Evolutionary conservation across 2,797 vertebrate genomes (phyloP).

Genomic region (Syngnathus acus): DNA sequence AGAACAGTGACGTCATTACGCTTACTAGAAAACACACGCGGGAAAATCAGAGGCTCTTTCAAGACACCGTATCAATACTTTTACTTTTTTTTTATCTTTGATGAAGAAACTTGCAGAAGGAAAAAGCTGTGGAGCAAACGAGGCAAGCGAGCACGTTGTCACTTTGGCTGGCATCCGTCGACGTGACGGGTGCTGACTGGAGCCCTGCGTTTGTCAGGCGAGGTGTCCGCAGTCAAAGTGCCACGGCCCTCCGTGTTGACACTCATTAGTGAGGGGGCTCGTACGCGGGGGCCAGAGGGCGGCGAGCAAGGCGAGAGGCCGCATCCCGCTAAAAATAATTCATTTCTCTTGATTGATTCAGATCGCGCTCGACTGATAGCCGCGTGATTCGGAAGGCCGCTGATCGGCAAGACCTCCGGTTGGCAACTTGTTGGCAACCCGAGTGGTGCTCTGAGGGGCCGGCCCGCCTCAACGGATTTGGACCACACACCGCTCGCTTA

Average conservation of each 20-base stretch:
- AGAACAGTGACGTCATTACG: constrained; percentile 66
- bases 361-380: constrained; percentile 69
- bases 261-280: constrained; percentile 72
- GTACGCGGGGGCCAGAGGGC: constrained; percentile 50
- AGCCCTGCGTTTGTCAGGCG: constrained; percentile 75
- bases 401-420: constrained; percentile 64
- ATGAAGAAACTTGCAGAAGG: constrained; percentile 40
- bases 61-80: background rate
- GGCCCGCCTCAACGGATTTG: constrained; percentile 13
- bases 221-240: constrained; percentile 77
- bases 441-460: constrained; percentile 61
- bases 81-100: background rate
- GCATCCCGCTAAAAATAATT: constrained; percentile 78
- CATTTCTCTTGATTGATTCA: constrained; percentile 75
- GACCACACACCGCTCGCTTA: constrained; percentile 5
- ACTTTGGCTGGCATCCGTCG: constrained; percentile 49
- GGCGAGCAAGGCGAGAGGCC: constrained; percentile 57
- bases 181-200: constrained; percentile 74
- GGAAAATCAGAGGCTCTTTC: background rate
- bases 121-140: constrained; percentile 35
- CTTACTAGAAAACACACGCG: constrained; percentile 66
- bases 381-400: constrained; percentile 54
- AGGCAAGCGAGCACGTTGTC: constrained; percentile 47
- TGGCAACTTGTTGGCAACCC: constrained; percentile 71
- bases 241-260: constrained; percentile 72